phyloP scores from a whole-genome alignment of 2,888 invertebrate species.

The Caenorhabditis uteleia region DNA sequence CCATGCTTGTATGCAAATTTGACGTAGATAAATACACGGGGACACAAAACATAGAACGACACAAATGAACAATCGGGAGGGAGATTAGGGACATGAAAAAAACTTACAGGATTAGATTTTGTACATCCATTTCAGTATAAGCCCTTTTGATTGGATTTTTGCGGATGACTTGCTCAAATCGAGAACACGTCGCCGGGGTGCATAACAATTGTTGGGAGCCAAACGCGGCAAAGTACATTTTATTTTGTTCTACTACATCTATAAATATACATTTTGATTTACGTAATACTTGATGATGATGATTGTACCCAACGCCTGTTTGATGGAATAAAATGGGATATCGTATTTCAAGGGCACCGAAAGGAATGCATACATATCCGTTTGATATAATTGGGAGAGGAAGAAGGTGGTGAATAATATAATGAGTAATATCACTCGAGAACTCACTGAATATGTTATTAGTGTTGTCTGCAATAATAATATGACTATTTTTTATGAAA shows the following conservation, averaged over 20 bases:
- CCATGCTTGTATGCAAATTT: conserved; percentile 41
- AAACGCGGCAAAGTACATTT: conserved; percentile 40
- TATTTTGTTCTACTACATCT: conserved; percentile 37
- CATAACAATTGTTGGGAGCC: conserved; percentile 32
- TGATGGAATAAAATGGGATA: conserved; percentile 43
- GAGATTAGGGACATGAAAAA: background rate
- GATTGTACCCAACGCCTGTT: conserved; percentile 33
- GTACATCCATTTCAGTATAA: conserved; percentile 10
- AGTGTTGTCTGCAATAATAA: background rate
- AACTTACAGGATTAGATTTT: conserved; percentile 18
- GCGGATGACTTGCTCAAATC: conserved; percentile 20
- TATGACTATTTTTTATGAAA: background rate
- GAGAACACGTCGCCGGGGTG: conserved; percentile 25
- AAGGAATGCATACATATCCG: conserved; percentile 49
- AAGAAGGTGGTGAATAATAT: conserved; percentile 37
- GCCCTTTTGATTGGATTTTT: conserved; percentile 31
- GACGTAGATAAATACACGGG: conserved; percentile 20
- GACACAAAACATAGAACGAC: background rate
- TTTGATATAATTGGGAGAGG: conserved; percentile 42
- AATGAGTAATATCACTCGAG: conserved; percentile 17
- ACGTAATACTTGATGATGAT: background rate
- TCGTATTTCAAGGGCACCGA: conserved; percentile 42
- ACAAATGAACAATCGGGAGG: background rate
- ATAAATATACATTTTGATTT: conserved; percentile 3
- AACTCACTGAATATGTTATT: conserved; percentile 14